A percentile compares a stretch with the other conserved stretches of the same genome.
These are phyloP conservation scores for Syrphus vitripennis DNA, from an alignment of 2,888 invertebrate genomes.

Conservation along the genomic window DNA sequence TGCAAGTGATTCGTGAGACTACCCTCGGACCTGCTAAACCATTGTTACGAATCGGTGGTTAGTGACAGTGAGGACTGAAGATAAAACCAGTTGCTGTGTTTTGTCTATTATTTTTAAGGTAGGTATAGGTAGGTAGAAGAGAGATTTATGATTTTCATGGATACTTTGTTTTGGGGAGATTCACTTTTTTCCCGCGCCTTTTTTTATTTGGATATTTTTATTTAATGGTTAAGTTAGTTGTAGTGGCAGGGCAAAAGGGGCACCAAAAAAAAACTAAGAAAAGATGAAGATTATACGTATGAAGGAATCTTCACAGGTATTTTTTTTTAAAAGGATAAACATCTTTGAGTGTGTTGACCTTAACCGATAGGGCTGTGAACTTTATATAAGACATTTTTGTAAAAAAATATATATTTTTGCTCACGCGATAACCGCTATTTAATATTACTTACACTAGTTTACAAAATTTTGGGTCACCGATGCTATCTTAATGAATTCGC, in stretches of 20 bases:
- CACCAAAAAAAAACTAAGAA: not conserved
- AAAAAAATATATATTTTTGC: no score
- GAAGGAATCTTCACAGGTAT: no score
- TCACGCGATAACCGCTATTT: no score
- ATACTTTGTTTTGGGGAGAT: not conserved
- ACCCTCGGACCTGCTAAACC: constrained; percentile 34
- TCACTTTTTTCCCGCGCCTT: not conserved
- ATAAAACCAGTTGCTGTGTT: constrained; percentile 48
- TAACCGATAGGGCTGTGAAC: no score
- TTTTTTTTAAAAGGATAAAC: no score
- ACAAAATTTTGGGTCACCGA: no score
- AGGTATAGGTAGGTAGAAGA: not conserved
- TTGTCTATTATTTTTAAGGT: constrained; percentile 17
- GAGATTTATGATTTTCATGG: not conserved
- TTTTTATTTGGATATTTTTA: not conserved
- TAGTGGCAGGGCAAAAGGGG: not conserved
- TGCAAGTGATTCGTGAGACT: constrained; percentile 54
- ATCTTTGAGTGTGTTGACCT: no score
- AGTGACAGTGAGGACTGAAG: constrained; percentile 10
- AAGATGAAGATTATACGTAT: no score
- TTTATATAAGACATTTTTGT: no score
- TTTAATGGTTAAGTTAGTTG: not conserved
- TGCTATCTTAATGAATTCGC: no score
- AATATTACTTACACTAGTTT: no score
- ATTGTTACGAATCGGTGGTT: no score